Evolutionary conservation across 30 jellyfish, hydroid and myxozoan genomes (phyloP), one percentile per base, ranked within the genome.

Genomic region (Nemopilema nomurai): DNA sequence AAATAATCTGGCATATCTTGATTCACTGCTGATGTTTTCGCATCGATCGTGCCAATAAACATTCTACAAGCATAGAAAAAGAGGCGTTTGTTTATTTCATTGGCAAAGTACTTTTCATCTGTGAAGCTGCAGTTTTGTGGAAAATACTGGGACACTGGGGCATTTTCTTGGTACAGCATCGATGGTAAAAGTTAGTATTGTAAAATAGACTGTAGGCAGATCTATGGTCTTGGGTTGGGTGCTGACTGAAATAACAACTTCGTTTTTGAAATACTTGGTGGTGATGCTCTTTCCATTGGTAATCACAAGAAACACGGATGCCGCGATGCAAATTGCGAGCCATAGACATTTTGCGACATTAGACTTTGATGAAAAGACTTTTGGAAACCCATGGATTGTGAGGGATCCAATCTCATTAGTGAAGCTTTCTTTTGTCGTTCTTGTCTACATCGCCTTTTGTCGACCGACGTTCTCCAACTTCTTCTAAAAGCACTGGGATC

Each of bases 301-400:
- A 26, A n/a, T 24, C 16, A 79, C 41, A 19, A 79, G 51, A 23
- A 79, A 18, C 18, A n/a, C 18, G 16, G 30, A 19, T 16, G 80
- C 80, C 0, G 70, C 9, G 26, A 79, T 31, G 50, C 69, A 79
- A 32, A 79, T 66, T 16, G 20, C 18, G 1, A 64, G 72, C 89
- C 89, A 79, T 20, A 79, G 16, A 21, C 23, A 18, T 19, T 50
- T 63, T 23, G 79, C 67, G 18, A 21, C 0, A 20, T 79, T 57
- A 8, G 80, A 62, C 32, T 79, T 62, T 30, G 89, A 63, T 1
- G 63, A 24, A 32, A 30, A 18, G 28, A 79, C 67, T 64, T 77
- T 30, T 8, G 89, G 30, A 7, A 79, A 51, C 19, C 89, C 89
- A 28, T 79, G 89, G 71, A 79, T 65, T 16, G 89, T 79, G 19